Evolutionary conservation across 2,113 vertebrate species (phyloP).

Genomic region (Vireo altiloquus): DNA sequence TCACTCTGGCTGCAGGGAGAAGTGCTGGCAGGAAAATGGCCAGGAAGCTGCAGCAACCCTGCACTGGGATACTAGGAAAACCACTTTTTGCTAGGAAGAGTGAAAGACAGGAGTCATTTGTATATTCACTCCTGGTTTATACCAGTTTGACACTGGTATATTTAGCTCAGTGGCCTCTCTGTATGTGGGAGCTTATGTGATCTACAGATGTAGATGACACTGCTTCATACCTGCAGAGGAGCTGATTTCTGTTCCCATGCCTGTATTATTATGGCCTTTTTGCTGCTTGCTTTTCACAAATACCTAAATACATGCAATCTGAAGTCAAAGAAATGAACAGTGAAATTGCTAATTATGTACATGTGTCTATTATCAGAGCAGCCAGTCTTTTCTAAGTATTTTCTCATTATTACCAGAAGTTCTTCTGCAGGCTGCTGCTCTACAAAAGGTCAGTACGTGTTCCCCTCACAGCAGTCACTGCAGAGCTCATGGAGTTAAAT

Average conservation of each 20-base stretch:
- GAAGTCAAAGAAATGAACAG: background rate
- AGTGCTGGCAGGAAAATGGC: accelerated
- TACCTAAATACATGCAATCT: background rate
- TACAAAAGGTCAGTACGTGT: background rate
- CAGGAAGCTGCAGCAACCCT: background rate
- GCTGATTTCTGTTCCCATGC: background rate
- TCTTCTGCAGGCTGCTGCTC: background rate
- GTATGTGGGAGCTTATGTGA: background rate
- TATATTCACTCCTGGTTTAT: background rate
- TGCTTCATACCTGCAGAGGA: background rate
- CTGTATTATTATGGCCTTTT: background rate
- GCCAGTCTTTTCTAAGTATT: background rate
- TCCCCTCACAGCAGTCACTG: background rate
- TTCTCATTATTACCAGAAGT: slow-evolving; percentile 19
- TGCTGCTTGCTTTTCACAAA: background rate
- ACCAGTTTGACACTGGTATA: background rate
- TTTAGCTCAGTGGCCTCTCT: background rate
- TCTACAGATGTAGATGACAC: background rate
- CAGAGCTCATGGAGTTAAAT: background rate
- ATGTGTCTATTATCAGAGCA: background rate
- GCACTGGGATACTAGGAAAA: background rate
- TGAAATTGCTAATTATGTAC: background rate
- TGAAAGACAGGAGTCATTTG: background rate
- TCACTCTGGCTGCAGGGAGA: background rate
- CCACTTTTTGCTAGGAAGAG: background rate